These are phyloP conservation scores for Euphydryas editha DNA, from an alignment of 2,888 invertebrate species.

Conservation along the genomic window DNA sequence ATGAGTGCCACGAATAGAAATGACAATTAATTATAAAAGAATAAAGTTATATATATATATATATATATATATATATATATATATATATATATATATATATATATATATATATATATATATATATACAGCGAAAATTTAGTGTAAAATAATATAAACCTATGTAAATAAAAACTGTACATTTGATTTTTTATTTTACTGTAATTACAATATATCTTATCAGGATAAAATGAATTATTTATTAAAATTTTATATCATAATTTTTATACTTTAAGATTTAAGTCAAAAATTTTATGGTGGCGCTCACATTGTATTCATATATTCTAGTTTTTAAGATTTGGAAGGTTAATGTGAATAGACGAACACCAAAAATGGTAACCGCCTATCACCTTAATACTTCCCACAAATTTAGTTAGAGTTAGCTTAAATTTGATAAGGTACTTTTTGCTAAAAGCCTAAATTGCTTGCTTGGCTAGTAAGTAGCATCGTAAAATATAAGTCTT, in stretches of 20 bases:
- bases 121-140: too few relatives aligned
- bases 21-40: too few relatives aligned
- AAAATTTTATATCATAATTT: not conserved
- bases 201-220: too few relatives aligned
- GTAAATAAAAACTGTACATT: too few relatives aligned
- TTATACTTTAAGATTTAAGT: not conserved
- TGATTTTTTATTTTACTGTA: too few relatives aligned
- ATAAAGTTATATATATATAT: not conserved
- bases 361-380: not conserved
- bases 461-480: too few relatives aligned
- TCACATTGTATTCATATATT: not conserved
- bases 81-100: too few relatives aligned
- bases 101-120: too few relatives aligned
- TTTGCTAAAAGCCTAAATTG: not conserved
- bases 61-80: too few relatives aligned
- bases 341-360: not conserved
- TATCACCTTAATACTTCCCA: conserved; percentile 5
- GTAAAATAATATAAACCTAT: too few relatives aligned
- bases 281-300: not conserved
- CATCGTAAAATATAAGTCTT: too few relatives aligned
- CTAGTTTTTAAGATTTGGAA: not conserved
- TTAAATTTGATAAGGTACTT: not conserved
- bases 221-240: not conserved
- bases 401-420: not conserved
- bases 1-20: not conserved